Evolutionary conservation across 1,140 invertebrate species (phyloP), one percentile per base, ranked within the genome.

Genomic region (Colletes gigas): DNA sequence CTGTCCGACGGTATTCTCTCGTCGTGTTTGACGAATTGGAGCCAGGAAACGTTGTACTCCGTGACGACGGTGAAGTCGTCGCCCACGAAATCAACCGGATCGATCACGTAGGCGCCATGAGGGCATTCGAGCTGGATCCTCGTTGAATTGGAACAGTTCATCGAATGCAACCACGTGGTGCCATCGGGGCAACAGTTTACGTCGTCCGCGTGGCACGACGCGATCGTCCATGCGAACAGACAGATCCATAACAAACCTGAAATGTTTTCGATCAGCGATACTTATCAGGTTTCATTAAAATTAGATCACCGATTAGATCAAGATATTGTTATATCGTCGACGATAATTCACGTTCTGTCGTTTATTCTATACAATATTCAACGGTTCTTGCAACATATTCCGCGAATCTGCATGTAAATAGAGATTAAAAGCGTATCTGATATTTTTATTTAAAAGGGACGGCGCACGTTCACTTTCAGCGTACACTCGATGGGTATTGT

Each of bases 71-170:
- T 74, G 59, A 88, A 88, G 9, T 83, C 84, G 12, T 90, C 88
- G 1, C 15, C 4, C 2, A 60, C 15, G 9, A 55, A 52, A 5
- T 15, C 0, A 0, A 54, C n/a, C 0, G 85, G 79, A 14, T 89
- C 63, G 0, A 90, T 19, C 12, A 82, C 19, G 52, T 68, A 91
- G 47, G 83, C 74, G 6, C 75, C 72, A 1, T 9, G 5, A 0
- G 78, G 0, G 44, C 91, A 92, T 3, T 74, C 7, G 0, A 92
- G 41, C 3, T 41, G 62, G 5, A 91, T 68, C 6, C 14, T 39
- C 8, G 39, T 76, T 12, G 87, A 90, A 41, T 91, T 85, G 1
- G 84, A 83, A 60, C 91, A 92, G 17, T 87, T 89, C 19, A 5
- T 15, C 41, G 63, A 47, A 0, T 39, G 4, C 3, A n/a, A 7